Percentiles rank a stretch among this genome's conserved stretches.
Conservation (phyloP, 2,797 vertebrate genomes). For the Pseudomugil tenellus region DNA sequence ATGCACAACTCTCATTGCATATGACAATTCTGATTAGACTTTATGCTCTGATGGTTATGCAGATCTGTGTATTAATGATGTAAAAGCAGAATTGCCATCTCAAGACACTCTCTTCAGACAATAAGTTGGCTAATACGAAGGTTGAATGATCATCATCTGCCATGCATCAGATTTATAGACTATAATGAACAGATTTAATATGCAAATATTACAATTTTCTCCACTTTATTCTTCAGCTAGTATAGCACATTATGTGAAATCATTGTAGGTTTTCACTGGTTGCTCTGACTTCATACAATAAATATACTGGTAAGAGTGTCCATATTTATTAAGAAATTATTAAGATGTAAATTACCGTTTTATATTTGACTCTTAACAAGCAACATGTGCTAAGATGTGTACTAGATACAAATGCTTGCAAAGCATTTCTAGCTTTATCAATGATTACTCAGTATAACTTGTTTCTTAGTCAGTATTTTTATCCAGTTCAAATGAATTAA, state of each 20-base stretch:
- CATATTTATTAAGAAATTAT: background rate
- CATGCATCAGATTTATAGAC: conserved; percentile 15
- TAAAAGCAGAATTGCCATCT: conserved; percentile 39
- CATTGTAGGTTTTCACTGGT: background rate
- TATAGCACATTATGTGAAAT: conserved; percentile 25
- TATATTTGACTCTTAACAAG: background rate
- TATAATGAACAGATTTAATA: conserved; percentile 44
- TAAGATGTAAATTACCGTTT: background rate
- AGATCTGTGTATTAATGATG: conserved; percentile 54
- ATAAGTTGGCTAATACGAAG: conserved; percentile 44
- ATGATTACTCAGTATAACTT: conserved; percentile 13
- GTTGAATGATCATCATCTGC: conserved; percentile 35
- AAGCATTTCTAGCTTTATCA: too few relatives aligned
- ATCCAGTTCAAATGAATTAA: conserved; percentile 28
- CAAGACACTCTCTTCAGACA: conserved; percentile 36
- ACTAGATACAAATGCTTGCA: too few relatives aligned
- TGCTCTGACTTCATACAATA: background rate
- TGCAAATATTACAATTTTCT: conserved; percentile 57
- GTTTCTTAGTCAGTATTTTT: conserved; percentile 51
- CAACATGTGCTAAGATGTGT: conserved; percentile 9
- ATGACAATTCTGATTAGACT: conserved; percentile 66
- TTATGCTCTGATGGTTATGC: conserved; percentile 45
- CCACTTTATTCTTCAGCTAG: conserved; percentile 36
- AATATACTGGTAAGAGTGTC: background rate
- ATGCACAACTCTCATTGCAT: conserved; percentile 38